Conservation (phyloP, 2,888 invertebrate genomes). For the Lasioglossum pauxillum region DNA sequence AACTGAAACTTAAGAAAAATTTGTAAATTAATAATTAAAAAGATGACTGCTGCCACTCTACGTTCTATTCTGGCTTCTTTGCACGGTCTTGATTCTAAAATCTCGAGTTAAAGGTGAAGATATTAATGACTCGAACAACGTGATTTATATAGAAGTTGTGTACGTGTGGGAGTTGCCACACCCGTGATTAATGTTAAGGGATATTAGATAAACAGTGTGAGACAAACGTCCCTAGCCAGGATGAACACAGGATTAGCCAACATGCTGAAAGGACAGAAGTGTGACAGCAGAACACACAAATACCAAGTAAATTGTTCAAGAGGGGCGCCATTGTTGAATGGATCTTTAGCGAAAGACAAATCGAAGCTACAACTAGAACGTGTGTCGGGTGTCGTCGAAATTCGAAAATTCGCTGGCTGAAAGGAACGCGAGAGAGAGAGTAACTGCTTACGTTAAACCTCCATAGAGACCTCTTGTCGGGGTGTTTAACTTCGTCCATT, state of each 20-base stretch:
- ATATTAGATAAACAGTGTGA: not conserved
- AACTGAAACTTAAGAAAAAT: not conserved
- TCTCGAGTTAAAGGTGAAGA: not conserved
- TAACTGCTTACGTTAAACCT: slow-evolving; percentile 28
- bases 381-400: not conserved
- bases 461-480: slow-evolving; percentile 29
- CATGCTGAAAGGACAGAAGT: not conserved
- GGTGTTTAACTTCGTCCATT: slow-evolving; percentile 43
- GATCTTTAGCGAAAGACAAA: not conserved
- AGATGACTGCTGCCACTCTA: not conserved
- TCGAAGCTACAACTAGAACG: not conserved
- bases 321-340: not conserved
- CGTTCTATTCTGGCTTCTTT: not conserved
- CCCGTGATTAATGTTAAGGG: not conserved
- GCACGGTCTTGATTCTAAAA: not conserved
- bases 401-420: slow-evolving; percentile 40
- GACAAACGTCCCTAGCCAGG: not conserved
- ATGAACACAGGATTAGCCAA: not conserved
- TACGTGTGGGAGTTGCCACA: not conserved
- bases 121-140: too few relatives aligned
- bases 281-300: not conserved
- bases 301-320: not conserved
- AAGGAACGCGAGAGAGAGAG: not conserved
- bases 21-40: not conserved
- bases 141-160: not conserved